Evolutionary conservation across 2,797 vertebrate species (phyloP), one percentile per base, ranked within the genome.

Genomic region (Brachyalestes nurse): DNA sequence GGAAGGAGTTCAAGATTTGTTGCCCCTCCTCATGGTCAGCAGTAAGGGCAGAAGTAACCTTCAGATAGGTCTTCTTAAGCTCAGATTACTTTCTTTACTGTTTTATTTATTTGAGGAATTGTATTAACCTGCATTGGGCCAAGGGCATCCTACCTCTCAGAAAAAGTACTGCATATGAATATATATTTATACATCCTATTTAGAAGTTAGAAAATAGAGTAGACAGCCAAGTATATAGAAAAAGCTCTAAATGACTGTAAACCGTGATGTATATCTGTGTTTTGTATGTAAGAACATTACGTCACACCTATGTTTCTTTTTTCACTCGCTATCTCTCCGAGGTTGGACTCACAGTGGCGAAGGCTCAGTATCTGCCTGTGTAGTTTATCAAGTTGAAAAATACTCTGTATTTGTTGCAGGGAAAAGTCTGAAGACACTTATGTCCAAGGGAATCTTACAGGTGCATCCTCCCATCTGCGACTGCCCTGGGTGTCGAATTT

Each of bases 361-460:
- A 49, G 47, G 12, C 47, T 51, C 13, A 1, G 42, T 0, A 51
- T 13, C 47, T 14, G 13, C 13, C 8, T 25, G 4, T 71, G 23
- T 70, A 4, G 25, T 28, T 47, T 45, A 38, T 13, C 6, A 73
- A 72, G 61, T 49, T 58, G 57, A 73, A 58, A 70, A 64, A 5
- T 51, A 19, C 42, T 23, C 16, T 82, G 71, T 78, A 19, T 86
- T 82, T 88, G 8, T 81, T 83, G 75, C 90, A 99, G 98, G 97
- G 87, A 99, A 99, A 96, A 99, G 98, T 93, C 95, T 99, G 93
- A 99, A 99, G 97, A 99, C 98, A 88, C 98, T 99, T 90, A 99
- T 99, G 98, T 99, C 98, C 94, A 99, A 99, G 96, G 98, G 98
- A 93, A 98, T 99, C 93, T 97, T 99, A 95, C 98, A 99, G 95